phyloP scores from a whole-genome alignment of 2,888 invertebrate genomes.

The Acanthopleura granulata region DNA sequence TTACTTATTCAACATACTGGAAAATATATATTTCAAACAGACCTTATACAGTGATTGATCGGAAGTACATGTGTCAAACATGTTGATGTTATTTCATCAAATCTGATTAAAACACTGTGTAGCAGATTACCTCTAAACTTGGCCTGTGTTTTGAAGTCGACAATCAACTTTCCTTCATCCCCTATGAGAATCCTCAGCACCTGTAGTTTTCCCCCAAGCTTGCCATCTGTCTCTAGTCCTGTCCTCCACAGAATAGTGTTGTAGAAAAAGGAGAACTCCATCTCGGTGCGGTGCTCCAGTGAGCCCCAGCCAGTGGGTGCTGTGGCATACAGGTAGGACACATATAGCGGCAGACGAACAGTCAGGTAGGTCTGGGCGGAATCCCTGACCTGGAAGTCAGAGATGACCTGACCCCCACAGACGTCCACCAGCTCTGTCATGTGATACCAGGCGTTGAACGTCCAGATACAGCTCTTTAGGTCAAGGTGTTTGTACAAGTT shows the following conservation, averaged over 20 bases:
- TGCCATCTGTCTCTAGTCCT: slow-evolving; percentile 63
- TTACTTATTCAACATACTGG: too few relatives aligned
- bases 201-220: slow-evolving; percentile 57
- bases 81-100: not conserved
- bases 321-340: slow-evolving; percentile 68
- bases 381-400: slow-evolving; percentile 64
- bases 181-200: slow-evolving; percentile 63
- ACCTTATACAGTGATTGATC: too few relatives aligned
- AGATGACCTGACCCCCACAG: slow-evolving; percentile 69
- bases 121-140: slow-evolving; percentile 66
- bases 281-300: slow-evolving; percentile 69
- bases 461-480: slow-evolving; percentile 69
- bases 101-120: too few relatives aligned
- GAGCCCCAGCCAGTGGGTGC: slow-evolving; percentile 69
- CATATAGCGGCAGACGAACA: slow-evolving; percentile 69
- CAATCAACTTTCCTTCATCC: slow-evolving; percentile 65
- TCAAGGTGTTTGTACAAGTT: slow-evolving; percentile 69
- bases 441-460: slow-evolving; percentile 70
- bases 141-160: slow-evolving; percentile 69
- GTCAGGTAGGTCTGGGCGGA: slow-evolving; percentile 65
- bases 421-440: slow-evolving; percentile 69
- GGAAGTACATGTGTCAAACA: not conserved
- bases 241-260: slow-evolving; percentile 67
- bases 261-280: slow-evolving; percentile 70
- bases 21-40: too few relatives aligned